Evolutionary conservation across 2,113 vertebrate species (phyloP), one percentile per base, ranked within the genome.

Genomic region (Suricata suricatta): DNA sequence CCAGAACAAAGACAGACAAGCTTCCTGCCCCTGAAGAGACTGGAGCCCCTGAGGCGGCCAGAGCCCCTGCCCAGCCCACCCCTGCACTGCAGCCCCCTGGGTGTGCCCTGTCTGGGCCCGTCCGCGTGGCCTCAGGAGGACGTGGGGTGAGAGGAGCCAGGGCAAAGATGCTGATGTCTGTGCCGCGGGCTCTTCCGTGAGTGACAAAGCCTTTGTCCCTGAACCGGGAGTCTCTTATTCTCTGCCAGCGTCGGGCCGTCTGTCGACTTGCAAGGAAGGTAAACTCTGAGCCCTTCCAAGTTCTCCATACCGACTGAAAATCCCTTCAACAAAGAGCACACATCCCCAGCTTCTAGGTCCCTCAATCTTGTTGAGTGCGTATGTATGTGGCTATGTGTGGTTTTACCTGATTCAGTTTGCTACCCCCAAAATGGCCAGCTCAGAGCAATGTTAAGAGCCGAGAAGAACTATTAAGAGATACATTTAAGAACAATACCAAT

Each of bases 171-270:
- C 25, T 23, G 25, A 17, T 12, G 1, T 21, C 47, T 2, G 0
- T 35, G 23, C 63, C 13, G 31, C 19, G 35, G 14, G 50, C 90
- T 47, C 0, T 2, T 2, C 21, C 0, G 0, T 0, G 38, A 80
- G 12, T 1, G 4, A 4, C 7, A 17, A 23, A 0, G 10, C 3
- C 50, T 82, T 81, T 31, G 0, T 19, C 69, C 84, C 69, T 54
- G 77, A 86, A 3, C 77, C 76, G 2, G 19, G 35, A 7, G 16
- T 2, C 12, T 71, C 44, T 38, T 7, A 0, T 27, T 66, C 57
- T 35, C 63, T 13, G 7, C 31, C 3, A 19, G 44, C 7, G 4
- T 0, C 27, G 2, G 0, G 0, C 38, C 38, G 27, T 17, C 19
- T 19, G 8, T 29, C 2, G 11, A 35, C 41, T 64, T 54, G 54